These are phyloP conservation scores for Amphipyra tragopoginis DNA, from an alignment of 2,888 invertebrate genomes.

Conservation along the genomic window DNA sequence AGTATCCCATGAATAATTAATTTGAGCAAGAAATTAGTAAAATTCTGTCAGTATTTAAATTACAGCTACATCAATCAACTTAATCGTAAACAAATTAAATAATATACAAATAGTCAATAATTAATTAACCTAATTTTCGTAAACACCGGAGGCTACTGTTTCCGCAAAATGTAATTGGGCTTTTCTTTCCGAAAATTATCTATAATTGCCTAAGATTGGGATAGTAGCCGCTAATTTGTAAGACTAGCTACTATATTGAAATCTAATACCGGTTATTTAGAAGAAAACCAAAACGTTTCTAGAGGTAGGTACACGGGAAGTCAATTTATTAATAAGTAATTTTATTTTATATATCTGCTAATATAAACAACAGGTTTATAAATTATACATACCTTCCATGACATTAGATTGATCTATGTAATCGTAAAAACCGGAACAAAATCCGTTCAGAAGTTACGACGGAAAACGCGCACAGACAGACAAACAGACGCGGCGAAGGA, in stretches of 20 bases:
- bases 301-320: no score
- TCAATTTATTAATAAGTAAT: no score
- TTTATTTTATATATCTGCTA: no score
- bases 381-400: no score
- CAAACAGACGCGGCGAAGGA: no score
- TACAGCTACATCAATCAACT: constrained; percentile 12
- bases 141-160: constrained; percentile 14
- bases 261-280: no score
- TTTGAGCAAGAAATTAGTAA: background rate
- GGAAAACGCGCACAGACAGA: no score
- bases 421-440: no score
- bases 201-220: constrained; percentile 1
- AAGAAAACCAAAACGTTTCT: no score
- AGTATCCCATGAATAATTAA: constrained; percentile 3
- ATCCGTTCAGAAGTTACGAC: no score
- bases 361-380: no score
- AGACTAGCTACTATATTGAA: background rate
- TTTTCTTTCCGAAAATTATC: constrained; percentile 4
- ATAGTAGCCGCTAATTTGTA: constrained; percentile 4
- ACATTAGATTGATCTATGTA: no score
- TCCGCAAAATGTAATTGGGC: constrained; percentile 10
- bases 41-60: background rate
- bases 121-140: constrained; percentile 20
- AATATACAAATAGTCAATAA: constrained; percentile 12
- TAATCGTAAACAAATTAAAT: constrained; percentile 15